A percentile compares a stretch with the other conserved stretches of the same genome.
phyloP scores from a whole-genome alignment of 1,140 invertebrate species.

The Drosophila lacertosa region DNA sequence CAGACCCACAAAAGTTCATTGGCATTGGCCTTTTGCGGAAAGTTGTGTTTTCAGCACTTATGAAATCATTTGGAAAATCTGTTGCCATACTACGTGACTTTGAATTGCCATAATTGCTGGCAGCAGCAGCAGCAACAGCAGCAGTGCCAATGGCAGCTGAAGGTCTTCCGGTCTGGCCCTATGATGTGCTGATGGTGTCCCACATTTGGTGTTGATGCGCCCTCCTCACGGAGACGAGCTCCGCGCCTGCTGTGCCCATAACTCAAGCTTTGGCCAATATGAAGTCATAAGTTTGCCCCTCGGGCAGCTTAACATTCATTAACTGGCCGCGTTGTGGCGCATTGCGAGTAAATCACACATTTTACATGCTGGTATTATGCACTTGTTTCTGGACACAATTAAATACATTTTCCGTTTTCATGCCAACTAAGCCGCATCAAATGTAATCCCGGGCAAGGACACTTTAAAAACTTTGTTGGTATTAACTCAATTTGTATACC shows the following conservation, averaged over 20 bases:
- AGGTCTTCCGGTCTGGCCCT: conserved; percentile 15
- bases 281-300: conserved; percentile 53
- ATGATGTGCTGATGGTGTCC: conserved; percentile 66
- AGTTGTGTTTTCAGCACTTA: conserved; percentile 41
- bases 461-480: conserved; percentile 51
- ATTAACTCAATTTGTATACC: not conserved
- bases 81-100: conserved; percentile 63
- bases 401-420: conserved; percentile 60
- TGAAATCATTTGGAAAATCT: conserved; percentile 68
- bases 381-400: conserved; percentile 49
- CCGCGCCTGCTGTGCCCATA: conserved; percentile 25
- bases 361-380: conserved; percentile 1
- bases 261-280: conserved; percentile 38
- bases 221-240: conserved; percentile 31
- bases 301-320: conserved; percentile 21
- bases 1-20: conserved; percentile 8
- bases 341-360: conserved; percentile 6
- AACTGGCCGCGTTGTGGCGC: conserved; percentile 4
- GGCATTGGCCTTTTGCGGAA: conserved; percentile 25
- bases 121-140: conserved; percentile 5
- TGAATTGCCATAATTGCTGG: conserved; percentile 68
- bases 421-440: conserved; percentile 47
- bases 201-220: conserved; percentile 68
- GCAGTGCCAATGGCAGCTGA: not conserved
- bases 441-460: conserved; percentile 30